Evolutionary conservation across 2,113 vertebrate genomes (phyloP), one percentile per base, ranked within the genome.

Genomic region (Sus scrofa): DNA sequence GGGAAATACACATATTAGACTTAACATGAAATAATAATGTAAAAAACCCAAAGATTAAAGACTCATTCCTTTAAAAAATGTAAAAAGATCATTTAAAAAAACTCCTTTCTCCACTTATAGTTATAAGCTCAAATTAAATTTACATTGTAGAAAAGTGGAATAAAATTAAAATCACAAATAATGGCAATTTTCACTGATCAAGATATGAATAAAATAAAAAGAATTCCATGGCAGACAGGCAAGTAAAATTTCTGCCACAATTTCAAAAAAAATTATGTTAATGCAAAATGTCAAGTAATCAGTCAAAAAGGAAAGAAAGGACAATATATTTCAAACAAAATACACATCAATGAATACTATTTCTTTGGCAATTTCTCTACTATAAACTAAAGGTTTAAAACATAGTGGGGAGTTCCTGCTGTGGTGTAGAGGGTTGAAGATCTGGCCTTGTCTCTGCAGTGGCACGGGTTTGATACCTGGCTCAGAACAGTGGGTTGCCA

Each of bases 31-130:
- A 58, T n/a, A 68, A 75, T 62, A 93, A 83, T 54, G 24, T 22
- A 26, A 54, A 86, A 74, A 50, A 78, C 20, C 71, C 27, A 90
- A 62, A 82, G 32, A 86, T 54, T 37, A 78, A 94, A 77, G 73
- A 77, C 18, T 13, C 24, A 71, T 27, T 60, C 44, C 37, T 78
- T 81, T 77, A 78, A 97, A 97, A 97, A 88, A 24, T 27, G 13
- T 27, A 60, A 74, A 85, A 52, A 86, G 60, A 30, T 65, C 27
- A 88, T 54, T 56, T 84, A 79, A 88, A 65, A 6, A 85, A 91
- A 79, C 11, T 30, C 39, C 19, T 56, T 67, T 39, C 63, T 67
- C 50, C 71, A 93, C 34, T 73, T 62, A 67, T 58, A 16, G 19
- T 68, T 96, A 56, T 0, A 71, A 67, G 2, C 50, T 78, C 12